A percentile compares a stretch with the other conserved stretches of the same genome.
phyloP scores from a whole-genome alignment of 2,113 vertebrate species.

The Colius striatus region DNA sequence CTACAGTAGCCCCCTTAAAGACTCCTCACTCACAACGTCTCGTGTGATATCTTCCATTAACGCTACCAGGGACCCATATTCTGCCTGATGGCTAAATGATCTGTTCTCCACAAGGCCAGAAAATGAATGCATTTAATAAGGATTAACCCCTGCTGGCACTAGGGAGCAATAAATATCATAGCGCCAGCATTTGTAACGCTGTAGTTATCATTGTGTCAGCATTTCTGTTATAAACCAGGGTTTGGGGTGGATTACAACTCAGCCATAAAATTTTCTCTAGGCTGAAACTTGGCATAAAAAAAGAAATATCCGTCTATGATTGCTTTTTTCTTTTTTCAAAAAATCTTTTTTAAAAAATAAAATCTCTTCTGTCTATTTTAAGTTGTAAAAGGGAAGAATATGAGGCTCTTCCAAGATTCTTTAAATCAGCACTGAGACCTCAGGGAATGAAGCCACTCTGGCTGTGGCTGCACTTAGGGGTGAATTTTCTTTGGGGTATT shows the following conservation, averaged over 20 bases:
- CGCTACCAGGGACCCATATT: not conserved
- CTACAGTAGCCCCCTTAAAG: conserved; percentile 6
- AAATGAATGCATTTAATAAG: conserved; percentile 71
- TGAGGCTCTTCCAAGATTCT: conserved; percentile 48
- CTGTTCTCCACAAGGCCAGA: conserved; percentile 60
- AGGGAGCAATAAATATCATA: conserved; percentile 77
- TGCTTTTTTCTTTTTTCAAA: not conserved
- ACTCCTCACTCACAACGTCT: conserved; percentile 3
- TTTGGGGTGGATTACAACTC: conserved; percentile 76
- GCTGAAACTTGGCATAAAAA: conserved; percentile 76
- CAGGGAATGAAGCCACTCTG: conserved; percentile 29
- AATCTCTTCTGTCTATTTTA: conserved; percentile 17
- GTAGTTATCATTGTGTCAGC: conserved; percentile 76
- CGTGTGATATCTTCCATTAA: conserved; percentile 41
- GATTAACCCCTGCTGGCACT: conserved; percentile 75
- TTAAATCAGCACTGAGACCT: not conserved
- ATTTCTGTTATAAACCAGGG: conserved; percentile 79
- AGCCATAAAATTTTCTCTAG: conserved; percentile 79
- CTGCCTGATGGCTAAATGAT: conserved; percentile 45
- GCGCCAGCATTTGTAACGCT: conserved; percentile 59
- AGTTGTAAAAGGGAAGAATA: conserved; percentile 62
- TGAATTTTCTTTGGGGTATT: conserved; percentile 41
- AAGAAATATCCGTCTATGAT: conserved; percentile 65
- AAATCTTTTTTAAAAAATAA: not conserved
- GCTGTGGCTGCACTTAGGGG: not conserved